phyloP scores from a whole-genome alignment of 2,113 vertebrate genomes.

The Psilopogon haemacephalus region DNA sequence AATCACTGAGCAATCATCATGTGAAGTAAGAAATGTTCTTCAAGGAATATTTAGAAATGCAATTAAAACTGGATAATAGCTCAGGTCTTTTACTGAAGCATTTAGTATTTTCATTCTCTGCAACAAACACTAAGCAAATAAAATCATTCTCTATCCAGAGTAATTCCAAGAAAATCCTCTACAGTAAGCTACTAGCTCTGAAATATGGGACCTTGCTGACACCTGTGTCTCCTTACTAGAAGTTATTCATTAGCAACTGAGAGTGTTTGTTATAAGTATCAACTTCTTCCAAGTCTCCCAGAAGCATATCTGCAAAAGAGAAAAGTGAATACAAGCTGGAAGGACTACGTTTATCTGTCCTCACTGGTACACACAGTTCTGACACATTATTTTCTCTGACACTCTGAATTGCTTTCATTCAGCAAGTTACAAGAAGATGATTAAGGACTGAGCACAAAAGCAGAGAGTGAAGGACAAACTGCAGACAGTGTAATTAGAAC shows the following conservation, averaged over 20 bases:
- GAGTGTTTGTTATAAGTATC: background rate
- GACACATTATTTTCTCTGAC: background rate
- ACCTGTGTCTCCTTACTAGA: background rate
- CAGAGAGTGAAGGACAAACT: background rate
- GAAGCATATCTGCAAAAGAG: background rate
- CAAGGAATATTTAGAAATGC: background rate
- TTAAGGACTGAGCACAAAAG: background rate
- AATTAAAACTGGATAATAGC: background rate
- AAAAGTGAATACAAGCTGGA: accelerated
- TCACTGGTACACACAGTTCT: background rate
- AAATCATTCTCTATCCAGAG: background rate
- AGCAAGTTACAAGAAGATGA: background rate
- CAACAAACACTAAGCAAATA: background rate
- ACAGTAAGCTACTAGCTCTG: background rate
- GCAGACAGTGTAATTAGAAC: background rate
- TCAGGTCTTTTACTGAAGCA: background rate
- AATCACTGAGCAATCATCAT: background rate
- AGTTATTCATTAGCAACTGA: background rate
- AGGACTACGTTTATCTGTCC: background rate
- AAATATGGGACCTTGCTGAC: background rate
- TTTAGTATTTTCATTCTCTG: background rate
- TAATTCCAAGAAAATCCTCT: background rate
- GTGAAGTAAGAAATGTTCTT: background rate
- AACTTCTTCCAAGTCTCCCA: background rate
- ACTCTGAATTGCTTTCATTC: background rate